Percentiles rank a stretch among this genome's conserved stretches.
Conservation (phyloP, 2,888 invertebrate species). For the Phania funesta region DNA sequence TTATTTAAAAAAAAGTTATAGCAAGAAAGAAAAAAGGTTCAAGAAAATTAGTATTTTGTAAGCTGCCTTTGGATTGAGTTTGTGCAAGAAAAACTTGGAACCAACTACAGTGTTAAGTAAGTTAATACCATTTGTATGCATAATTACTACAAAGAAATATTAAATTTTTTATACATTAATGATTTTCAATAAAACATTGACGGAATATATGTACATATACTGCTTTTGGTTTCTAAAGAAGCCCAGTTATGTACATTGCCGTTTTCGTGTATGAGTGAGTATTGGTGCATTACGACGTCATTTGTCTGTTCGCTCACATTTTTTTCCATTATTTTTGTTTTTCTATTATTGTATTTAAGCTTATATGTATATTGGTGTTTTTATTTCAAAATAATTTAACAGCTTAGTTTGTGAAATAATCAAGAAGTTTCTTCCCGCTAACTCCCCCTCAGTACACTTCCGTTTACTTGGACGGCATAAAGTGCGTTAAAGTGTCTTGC, state of each 20-base stretch:
- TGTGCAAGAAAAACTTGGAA: not conserved
- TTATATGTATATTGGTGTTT: not conserved
- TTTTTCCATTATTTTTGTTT: not conserved
- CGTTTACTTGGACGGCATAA: too few relatives aligned
- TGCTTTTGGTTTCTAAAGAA: not conserved
- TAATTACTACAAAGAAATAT: not conserved
- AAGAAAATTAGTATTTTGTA: not conserved
- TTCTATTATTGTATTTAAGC: not conserved
- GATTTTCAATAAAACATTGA: slow-evolving; percentile 25
- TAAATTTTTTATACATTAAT: not conserved
- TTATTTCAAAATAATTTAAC: not conserved
- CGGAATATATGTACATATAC: not conserved
- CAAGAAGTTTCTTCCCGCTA: not conserved
- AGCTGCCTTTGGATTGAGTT: not conserved
- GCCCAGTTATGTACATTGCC: not conserved
- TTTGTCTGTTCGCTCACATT: not conserved
- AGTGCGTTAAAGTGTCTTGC: slow-evolving; percentile 3
- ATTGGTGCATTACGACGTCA: slow-evolving; percentile 26
- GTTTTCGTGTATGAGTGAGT: not conserved
- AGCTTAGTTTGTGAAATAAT: not conserved
- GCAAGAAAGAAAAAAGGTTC: not conserved
- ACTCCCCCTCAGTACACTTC: not conserved
- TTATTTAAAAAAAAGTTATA: not conserved
- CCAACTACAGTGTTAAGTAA: slow-evolving; percentile 46
- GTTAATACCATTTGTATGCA: slow-evolving; percentile 11